A percentile compares a stretch with the other conserved stretches of the same genome.
Conservation (phyloP, 2,888 invertebrate genomes). For the Drosophila antonietae region DNA sequence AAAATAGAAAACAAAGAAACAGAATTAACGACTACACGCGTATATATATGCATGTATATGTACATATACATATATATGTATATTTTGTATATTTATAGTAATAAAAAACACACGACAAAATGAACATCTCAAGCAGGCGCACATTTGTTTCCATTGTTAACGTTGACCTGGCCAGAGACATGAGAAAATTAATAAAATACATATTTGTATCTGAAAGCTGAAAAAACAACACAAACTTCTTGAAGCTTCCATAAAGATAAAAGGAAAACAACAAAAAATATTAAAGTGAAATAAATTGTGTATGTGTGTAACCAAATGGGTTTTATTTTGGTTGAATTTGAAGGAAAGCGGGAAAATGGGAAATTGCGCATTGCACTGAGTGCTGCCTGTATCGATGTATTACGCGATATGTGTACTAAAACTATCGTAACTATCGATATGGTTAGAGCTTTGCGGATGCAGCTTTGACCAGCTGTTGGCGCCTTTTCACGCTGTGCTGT, state of each 20-base stretch:
- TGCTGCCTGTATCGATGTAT: not conserved
- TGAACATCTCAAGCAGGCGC: constrained; percentile 21
- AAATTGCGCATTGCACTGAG: not conserved
- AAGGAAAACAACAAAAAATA: not conserved
- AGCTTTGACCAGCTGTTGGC: not conserved
- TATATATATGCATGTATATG: constrained; percentile 12
- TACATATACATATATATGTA: constrained; percentile 40
- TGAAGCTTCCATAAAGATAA: constrained; percentile 4
- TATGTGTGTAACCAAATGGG: constrained; percentile 27
- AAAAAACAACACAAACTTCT: constrained; percentile 8
- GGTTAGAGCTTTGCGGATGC: not conserved
- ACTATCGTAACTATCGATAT: constrained; percentile 13
- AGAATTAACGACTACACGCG: constrained; percentile 37
- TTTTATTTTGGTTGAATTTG: not conserved
- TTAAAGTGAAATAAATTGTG: constrained; percentile 26
- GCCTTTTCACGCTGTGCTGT: not conserved
- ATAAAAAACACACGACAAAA: constrained; percentile 31
- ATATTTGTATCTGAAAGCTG: constrained; percentile 6
- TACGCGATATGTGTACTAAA: not conserved
- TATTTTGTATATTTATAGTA: constrained; percentile 59
- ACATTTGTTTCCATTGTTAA: constrained; percentile 32
- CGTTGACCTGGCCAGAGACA: constrained; percentile 19
- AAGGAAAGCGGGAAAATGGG: not conserved
- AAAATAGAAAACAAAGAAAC: not conserved
- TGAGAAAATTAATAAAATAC: constrained; percentile 11